Conservation (phyloP, 2,888 invertebrate species). For the Drosophila algonquin region DNA sequence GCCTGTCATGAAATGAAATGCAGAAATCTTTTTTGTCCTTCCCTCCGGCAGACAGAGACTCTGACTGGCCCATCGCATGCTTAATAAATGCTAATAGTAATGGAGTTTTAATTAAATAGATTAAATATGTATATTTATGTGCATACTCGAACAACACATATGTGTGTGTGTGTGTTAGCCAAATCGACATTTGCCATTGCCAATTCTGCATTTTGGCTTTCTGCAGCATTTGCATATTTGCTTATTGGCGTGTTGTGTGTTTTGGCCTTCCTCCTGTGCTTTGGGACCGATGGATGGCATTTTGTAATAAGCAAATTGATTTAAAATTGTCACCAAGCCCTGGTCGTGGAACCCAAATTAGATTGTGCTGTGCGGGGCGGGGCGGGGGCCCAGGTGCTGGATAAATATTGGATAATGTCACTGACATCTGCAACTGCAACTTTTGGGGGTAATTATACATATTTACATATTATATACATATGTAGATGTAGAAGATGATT, state of each 20-base stretch:
- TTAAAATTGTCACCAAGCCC: conserved; percentile 69
- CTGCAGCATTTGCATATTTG: conserved; percentile 61
- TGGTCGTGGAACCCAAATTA: conserved; percentile 63
- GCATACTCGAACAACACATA: neutral
- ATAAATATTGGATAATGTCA: conserved; percentile 42
- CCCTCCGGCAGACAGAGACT: neutral
- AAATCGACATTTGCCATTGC: conserved; percentile 62
- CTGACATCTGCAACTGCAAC: neutral
- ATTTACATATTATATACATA: neutral
- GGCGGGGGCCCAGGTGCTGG: conserved; percentile 13
- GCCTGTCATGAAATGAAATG: conserved; percentile 51
- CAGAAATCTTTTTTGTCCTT: conserved; percentile 2
- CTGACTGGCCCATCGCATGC: conserved; percentile 30
- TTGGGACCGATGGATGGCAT: conserved; percentile 39
- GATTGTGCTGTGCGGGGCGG: conserved; percentile 47
- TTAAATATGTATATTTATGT: conserved; percentile 24
- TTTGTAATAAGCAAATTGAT: conserved; percentile 72
- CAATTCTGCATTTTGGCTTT: conserved; percentile 55
- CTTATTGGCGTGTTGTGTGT: conserved; percentile 47
- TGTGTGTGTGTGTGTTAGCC: conserved; percentile 1
- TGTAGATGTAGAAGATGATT: neutral
- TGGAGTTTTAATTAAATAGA: conserved; percentile 80
- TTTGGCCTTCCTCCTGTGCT: conserved; percentile 46
- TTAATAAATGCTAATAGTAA: conserved; percentile 69
- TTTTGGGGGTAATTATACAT: conserved; percentile 2